Evolutionary conservation across 2,888 invertebrate species (phyloP).

Genomic region (Rotaria socialis): DNA sequence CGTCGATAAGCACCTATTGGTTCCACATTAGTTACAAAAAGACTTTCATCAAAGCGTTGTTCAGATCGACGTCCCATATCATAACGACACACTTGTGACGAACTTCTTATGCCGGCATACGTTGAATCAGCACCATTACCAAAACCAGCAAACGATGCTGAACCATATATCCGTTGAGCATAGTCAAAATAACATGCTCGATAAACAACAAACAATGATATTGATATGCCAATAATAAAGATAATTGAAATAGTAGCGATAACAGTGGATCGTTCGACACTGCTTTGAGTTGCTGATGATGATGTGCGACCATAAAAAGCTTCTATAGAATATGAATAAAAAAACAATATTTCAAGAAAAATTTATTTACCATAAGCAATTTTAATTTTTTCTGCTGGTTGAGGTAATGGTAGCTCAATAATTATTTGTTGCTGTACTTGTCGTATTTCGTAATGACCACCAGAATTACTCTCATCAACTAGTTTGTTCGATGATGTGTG

Average conservation of each 20-base stretch:
- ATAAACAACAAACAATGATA: constrained; percentile 26
- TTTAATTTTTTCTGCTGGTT: background rate
- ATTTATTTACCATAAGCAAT: background rate
- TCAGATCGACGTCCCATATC: constrained; percentile 32
- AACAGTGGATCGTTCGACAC: background rate
- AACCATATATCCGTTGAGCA: background rate
- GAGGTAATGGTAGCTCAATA: background rate
- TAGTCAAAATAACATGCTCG: constrained; percentile 19
- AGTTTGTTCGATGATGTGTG: background rate
- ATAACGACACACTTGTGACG: background rate
- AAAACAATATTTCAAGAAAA: background rate
- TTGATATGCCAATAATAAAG: constrained; percentile 32
- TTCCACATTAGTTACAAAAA: constrained; percentile 22
- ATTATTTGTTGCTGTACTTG: constrained; percentile 27
- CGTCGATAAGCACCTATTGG: constrained; percentile 32
- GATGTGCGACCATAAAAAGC: background rate
- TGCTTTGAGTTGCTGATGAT: background rate
- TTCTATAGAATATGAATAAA: background rate
- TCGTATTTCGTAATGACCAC: background rate
- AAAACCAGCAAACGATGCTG: background rate
- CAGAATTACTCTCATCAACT: background rate
- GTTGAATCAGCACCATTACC: background rate
- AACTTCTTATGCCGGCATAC: background rate
- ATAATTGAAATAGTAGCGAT: constrained; percentile 25
- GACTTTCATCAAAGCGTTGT: constrained; percentile 30